Conservation (phyloP, 1,140 invertebrate species). For the Cydia pomonella region DNA sequence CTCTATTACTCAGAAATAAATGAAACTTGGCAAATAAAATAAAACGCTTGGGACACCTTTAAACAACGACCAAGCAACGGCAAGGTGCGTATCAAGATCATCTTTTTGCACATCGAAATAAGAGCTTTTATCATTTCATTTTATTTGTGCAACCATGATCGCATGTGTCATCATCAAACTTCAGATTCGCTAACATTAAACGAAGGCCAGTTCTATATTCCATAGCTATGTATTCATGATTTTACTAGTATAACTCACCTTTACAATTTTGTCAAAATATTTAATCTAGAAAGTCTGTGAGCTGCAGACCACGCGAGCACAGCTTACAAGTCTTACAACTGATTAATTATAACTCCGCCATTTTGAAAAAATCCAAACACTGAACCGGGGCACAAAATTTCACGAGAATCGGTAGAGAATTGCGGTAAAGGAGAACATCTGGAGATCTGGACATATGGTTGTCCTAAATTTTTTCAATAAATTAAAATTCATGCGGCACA, state of each 20-base stretch:
- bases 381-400: too few relatives aligned
- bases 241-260: neutral
- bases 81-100: neutral
- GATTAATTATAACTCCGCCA: too few relatives aligned
- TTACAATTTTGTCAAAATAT: neutral
- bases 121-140: neutral
- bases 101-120: neutral
- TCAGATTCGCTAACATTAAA: slow-evolving; percentile 16
- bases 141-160: neutral
- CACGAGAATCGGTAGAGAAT: too few relatives aligned
- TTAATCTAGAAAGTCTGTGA: too few relatives aligned
- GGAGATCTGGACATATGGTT: too few relatives aligned
- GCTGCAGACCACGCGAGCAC: too few relatives aligned
- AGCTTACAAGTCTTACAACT: too few relatives aligned
- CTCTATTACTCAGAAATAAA: neutral
- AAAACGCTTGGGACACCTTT: neutral
- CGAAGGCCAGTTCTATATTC: slow-evolving; percentile 20
- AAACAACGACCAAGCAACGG: neutral
- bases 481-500: too few relatives aligned
- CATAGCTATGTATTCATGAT: neutral
- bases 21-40: slow-evolving; percentile 2
- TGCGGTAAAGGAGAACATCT: too few relatives aligned
- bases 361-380: too few relatives aligned
- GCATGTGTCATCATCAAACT: slow-evolving; percentile 22
- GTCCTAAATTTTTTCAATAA: too few relatives aligned